phyloP scores from a whole-genome alignment of 2,797 vertebrate species.

The Pseudocheirus occidentalis region DNA sequence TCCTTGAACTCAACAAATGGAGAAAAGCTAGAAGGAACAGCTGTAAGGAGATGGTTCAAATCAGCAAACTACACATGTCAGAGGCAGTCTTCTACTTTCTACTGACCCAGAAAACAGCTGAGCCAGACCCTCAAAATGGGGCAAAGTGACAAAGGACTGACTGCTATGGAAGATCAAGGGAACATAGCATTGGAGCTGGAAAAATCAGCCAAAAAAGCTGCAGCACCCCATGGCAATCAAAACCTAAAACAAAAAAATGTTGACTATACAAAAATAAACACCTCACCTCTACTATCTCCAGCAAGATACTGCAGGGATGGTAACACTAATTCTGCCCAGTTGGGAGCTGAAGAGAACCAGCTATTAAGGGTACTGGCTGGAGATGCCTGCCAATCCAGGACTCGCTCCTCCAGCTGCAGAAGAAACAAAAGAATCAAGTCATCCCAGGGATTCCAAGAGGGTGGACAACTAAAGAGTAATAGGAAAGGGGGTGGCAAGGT shows the following conservation, averaged over 20 bases:
- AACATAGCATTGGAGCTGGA: not conserved
- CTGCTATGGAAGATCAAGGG: not conserved
- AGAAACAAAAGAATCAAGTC: constrained; percentile 1
- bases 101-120: not conserved
- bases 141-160: not conserved
- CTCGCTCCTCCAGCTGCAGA: constrained; percentile 93
- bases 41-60: constrained; percentile 80
- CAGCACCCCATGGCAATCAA: constrained; percentile 11
- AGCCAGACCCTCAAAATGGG: not conserved
- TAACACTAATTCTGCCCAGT: constrained; percentile 96
- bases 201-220: not conserved
- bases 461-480: not conserved
- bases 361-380: constrained; percentile 94
- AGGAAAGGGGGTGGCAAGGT: no score
- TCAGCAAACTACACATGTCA: not conserved
- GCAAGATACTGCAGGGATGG: constrained; percentile 95
- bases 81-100: not conserved
- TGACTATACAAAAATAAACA: constrained; percentile 16
- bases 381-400: constrained; percentile 95
- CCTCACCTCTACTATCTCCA: constrained; percentile 93
- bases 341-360: constrained; percentile 94
- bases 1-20: constrained; percentile 96
- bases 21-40: constrained; percentile 91
- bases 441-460: not conserved
- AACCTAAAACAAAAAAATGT: not conserved